Conservation (phyloP, 2,888 invertebrate genomes). For the Lymantria monacha region DNA sequence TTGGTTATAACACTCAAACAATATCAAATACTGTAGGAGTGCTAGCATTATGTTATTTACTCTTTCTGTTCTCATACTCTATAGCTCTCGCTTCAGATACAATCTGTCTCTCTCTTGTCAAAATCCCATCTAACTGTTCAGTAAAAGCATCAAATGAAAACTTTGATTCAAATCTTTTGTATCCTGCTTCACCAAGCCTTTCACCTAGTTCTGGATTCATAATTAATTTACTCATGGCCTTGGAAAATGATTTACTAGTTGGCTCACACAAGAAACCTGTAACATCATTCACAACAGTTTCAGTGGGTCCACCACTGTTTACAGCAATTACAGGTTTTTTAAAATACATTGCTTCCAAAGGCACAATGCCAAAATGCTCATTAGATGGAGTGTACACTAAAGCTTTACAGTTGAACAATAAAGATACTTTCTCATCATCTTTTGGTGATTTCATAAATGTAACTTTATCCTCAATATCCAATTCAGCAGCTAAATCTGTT, state of each 20-base stretch:
- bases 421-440: conserved; percentile 90
- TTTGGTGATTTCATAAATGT: conserved; percentile 93
- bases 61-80: conserved; percentile 64
- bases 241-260: conserved; percentile 86
- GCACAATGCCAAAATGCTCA: conserved; percentile 99
- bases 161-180: conserved; percentile 86
- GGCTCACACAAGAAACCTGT: conserved; percentile 92
- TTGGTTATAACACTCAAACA: conserved; percentile 63
- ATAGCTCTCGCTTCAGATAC: conserved; percentile 68
- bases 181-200: conserved; percentile 89
- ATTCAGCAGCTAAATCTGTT: conserved; percentile 82
- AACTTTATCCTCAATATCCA: conserved; percentile 87
- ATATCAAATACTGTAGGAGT: conserved; percentile 75
- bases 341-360: conserved; percentile 98
- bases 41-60: conserved; percentile 66
- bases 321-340: conserved; percentile 96
- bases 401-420: conserved; percentile 89
- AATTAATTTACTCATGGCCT: conserved; percentile 87
- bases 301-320: conserved; percentile 97
- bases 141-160: conserved; percentile 94
- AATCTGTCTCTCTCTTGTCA: conserved; percentile 68
- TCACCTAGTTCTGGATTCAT: conserved; percentile 82
- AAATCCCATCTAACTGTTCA: conserved; percentile 83
- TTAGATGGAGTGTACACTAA: conserved; percentile 97
- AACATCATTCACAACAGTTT: conserved; percentile 91